Evolutionary conservation across 2,797 vertebrate species (phyloP), one percentile per base, ranked within the genome.

Genomic region (Chelonia mydas): DNA sequence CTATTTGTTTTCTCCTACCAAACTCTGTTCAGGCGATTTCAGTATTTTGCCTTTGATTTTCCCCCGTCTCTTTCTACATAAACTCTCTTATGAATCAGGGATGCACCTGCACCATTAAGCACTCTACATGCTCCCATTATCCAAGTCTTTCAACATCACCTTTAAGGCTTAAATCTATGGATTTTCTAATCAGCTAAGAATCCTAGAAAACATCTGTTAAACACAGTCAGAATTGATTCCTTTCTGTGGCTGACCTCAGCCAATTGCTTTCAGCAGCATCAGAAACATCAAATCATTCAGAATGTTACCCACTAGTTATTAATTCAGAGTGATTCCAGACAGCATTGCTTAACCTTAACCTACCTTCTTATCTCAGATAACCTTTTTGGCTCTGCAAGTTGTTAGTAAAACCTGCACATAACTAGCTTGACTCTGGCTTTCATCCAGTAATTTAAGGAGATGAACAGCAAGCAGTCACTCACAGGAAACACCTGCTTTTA

Each of bases 131-230:
- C 59, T 94, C 19, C 59, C 49, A 6, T 80, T 0, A 90, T 41
- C 92, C 95, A 37, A 51, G 31, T 19, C 10, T 55, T 45, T 15
- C 10, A 1, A 74, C 82, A 86, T 3, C 31, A 10, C 5, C 77
- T 80, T 77, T 23, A 77, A 16, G 61, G 77, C 21, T 93, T 3
- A 57, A 90, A 89, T 77, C 51, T 59, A n/a, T 15, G 11, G 86
- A 78, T 47, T 86, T 86, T 25, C 82, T 0, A 84, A 95, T 90
- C 28, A 91, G 47, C 72, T 55, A 68, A 51, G 51, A 87, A 59
- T n/a, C n/a, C 37, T 37, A 88, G 82, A 92, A 96, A 92, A 91
- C 51, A 89, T 84, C 37, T 79, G 55, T 84, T 89, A 87, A 95
- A 79, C 74, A 78, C 11, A 86, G 65, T 65, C n/a, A 89, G 87